phyloP scores from a whole-genome alignment of 2,888 invertebrate genomes.

The Hylaea fasciaria region DNA sequence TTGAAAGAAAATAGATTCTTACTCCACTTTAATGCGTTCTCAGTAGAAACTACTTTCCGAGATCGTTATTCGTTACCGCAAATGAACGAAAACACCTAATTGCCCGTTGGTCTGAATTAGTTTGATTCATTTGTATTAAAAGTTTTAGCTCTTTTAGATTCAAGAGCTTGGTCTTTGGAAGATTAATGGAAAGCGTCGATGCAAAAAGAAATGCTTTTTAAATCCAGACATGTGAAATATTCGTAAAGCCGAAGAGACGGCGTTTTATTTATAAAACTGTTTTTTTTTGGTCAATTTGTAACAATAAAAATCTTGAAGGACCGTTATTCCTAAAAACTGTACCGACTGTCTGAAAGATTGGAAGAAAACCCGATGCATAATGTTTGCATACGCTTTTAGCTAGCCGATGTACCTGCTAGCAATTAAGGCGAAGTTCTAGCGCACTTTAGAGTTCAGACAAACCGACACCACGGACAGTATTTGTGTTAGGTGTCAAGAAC shows the following conservation, averaged over 20 bases:
- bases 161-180: constrained; percentile 14
- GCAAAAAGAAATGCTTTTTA: too few relatives aligned
- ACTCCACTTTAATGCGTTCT: constrained; percentile 26
- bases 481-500: constrained; percentile 43
- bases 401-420: constrained; percentile 7
- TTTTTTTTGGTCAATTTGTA: too few relatives aligned
- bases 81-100: constrained; percentile 33
- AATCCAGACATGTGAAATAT: too few relatives aligned
- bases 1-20: constrained; percentile 14
- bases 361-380: too few relatives aligned
- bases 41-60: constrained; percentile 18
- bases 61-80: constrained; percentile 29
- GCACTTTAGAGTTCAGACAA: constrained; percentile 33
- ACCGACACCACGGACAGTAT: constrained; percentile 32
- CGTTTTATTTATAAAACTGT: too few relatives aligned
- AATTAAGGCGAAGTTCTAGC: constrained; percentile 32
- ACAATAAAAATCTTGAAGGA: too few relatives aligned
- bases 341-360: too few relatives aligned
- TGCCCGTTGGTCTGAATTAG: constrained; percentile 36
- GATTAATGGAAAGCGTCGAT: not conserved
- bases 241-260: too few relatives aligned
- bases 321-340: too few relatives aligned
- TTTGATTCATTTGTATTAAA: constrained; percentile 35
- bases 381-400: constrained; percentile 1
- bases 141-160: constrained; percentile 32